A percentile compares a stretch with the other conserved stretches of the same genome.
These are phyloP conservation scores for Leiothrix lutea DNA, from an alignment of 2,113 vertebrate genomes.

Conservation along the genomic window DNA sequence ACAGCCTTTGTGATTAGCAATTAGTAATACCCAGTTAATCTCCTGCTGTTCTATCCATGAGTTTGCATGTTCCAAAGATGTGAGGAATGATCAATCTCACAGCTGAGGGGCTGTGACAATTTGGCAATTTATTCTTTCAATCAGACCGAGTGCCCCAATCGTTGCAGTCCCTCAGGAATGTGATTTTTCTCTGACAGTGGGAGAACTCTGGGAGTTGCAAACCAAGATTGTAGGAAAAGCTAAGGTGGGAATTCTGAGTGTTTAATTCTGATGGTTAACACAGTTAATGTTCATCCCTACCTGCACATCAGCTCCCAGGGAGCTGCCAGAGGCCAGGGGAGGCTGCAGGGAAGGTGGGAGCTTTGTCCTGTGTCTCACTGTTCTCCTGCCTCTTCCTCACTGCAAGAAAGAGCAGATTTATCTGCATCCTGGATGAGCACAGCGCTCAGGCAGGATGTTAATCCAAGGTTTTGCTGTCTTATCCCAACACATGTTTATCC, in stretches of 20 bases:
- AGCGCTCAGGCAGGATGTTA: not conserved
- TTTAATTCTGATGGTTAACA: not conserved
- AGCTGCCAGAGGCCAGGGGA: rapidly evolving
- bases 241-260: rapidly evolving
- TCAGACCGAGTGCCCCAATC: rapidly evolving
- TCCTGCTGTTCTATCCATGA: not conserved
- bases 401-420: not conserved
- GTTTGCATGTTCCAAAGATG: not conserved
- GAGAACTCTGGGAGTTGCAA: not conserved
- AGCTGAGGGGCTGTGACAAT: not conserved
- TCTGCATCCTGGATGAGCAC: not conserved
- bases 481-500: rapidly evolving
- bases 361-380: no score
- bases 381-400: not conserved
- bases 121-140: not conserved
- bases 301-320: not conserved
- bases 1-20: slow-evolving; percentile 51
- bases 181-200: not conserved
- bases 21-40: slow-evolving; percentile 54
- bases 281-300: no score
- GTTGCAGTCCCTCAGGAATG: rapidly evolving
- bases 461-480: not conserved
- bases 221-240: not conserved
- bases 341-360: not conserved
- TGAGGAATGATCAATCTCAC: not conserved